Evolutionary conservation across 1,140 invertebrate species (phyloP), one percentile per base, ranked within the genome.

Genomic region (Propsilocerus akamusi): DNA sequence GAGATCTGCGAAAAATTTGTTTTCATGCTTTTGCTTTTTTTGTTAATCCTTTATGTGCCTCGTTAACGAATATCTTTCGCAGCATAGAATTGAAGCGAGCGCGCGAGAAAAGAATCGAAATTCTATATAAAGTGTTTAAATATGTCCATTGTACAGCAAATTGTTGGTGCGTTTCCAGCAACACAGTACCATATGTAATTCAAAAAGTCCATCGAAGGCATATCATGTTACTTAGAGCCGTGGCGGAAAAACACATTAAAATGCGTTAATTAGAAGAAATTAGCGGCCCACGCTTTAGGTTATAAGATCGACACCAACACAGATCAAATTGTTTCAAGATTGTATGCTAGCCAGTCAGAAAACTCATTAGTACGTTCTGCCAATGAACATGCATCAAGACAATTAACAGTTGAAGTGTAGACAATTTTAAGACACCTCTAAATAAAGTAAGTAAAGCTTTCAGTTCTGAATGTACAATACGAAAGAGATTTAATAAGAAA

Each of bases 301-400:
- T 41, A 41, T 41, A 20, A 41, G 34, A 41, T 20, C n/a, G n/a
- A n/a, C n/a, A n/a, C n/a, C n/a, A n/a, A n/a, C n/a, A n/a, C n/a
- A n/a, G n/a, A n/a, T n/a, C n/a, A n/a, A n/a, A n/a, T n/a, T n/a
- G n/a, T n/a, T n/a, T n/a, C n/a, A n/a, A n/a, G n/a, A n/a, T n/a
- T n/a, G n/a, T n/a, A n/a, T n/a, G n/a, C n/a, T n/a, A n/a, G n/a
- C n/a, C n/a, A n/a, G n/a, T n/a, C n/a, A n/a, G n/a, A n/a, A n/a
- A 41, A 41, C 34, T 41, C 34, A 41, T 41, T 41, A 41, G 34
- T 41, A 41, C 22, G n/a, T n/a, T n/a, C n/a, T n/a, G n/a, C n/a
- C n/a, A n/a, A n/a, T n/a, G n/a, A n/a, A n/a, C n/a, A n/a, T 41
- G 34, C 34, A 41, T n/a, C 34, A 41, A 41, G 34, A 41, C 34